Percentiles rank a stretch among this genome's conserved stretches.
Evolutionary conservation across 2,113 vertebrate species (phyloP).

Genomic region (Heloderma charlesbogerti): DNA sequence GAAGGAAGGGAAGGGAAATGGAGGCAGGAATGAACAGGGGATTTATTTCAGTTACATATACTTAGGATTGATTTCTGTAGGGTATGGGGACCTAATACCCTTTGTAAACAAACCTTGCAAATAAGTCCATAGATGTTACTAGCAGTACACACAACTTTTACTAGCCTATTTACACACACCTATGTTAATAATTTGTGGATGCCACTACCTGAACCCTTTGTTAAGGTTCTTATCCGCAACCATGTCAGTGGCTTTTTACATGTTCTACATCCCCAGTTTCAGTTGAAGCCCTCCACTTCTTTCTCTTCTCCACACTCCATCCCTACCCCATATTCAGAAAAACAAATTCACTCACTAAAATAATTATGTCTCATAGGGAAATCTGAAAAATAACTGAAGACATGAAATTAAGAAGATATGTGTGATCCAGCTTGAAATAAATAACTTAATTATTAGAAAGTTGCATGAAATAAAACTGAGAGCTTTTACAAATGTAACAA

Average conservation of each 20-base stretch:
- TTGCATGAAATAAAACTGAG: not conserved
- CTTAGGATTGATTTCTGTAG: not conserved
- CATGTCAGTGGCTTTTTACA: too few species aligned
- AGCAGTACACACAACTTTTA: not conserved
- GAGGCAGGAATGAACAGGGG: too few species aligned
- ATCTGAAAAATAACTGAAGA: not conserved
- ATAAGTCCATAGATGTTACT: not conserved
- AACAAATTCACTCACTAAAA: not conserved
- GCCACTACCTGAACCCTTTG: not conserved
- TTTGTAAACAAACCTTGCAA: not conserved
- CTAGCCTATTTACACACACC: not conserved
- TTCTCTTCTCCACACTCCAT: not conserved
- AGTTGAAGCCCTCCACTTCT: not conserved
- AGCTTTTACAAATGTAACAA: not conserved
- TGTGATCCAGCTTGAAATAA: not conserved
- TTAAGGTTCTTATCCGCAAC: not conserved
- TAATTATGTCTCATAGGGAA: not conserved
- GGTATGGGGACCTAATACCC: not conserved
- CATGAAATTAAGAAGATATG: not conserved
- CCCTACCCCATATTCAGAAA: not conserved
- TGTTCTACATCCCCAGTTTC: too few species aligned
- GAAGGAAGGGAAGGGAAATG: not conserved
- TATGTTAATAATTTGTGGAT: too few species aligned
- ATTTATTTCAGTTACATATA: not conserved
- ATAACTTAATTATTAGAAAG: not conserved